These are phyloP conservation scores for Tragelaphus imberbis DNA, from an alignment of 2,113 vertebrate species.

Conservation along the genomic window DNA sequence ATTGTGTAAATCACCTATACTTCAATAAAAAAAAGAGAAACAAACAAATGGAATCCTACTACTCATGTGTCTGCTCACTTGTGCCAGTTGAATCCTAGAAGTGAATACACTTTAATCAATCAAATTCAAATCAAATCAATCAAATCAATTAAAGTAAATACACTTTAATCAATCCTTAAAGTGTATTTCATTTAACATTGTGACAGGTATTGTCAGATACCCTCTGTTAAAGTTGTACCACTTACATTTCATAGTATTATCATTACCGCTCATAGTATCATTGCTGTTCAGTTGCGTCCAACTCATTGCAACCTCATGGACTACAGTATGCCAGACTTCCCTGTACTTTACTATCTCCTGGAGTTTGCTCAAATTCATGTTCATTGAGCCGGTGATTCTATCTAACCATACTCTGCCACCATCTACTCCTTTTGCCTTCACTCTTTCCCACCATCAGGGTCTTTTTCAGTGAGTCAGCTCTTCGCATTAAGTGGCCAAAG, in stretches of 20 bases:
- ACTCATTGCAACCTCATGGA: background rate
- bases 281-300: background rate
- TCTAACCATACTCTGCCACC: background rate
- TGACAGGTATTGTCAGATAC: background rate
- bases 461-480: background rate
- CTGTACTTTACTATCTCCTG: background rate
- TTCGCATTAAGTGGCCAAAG: background rate
- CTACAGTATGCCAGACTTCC: background rate
- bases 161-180: background rate
- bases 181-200: background rate
- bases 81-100: background rate
- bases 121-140: too few species aligned
- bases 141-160: too few species aligned
- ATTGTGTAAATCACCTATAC: background rate
- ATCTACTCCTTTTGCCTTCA: background rate
- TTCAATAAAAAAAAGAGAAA: background rate
- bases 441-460: background rate
- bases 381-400: background rate
- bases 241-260: background rate
- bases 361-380: background rate
- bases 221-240: background rate
- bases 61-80: background rate
- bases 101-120: background rate
- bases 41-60: background rate
- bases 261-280: background rate